Percentiles rank a stretch among this genome's conserved stretches.
These are phyloP conservation scores for Cylloceria caligata DNA, from an alignment of 2,888 invertebrate species.

Conservation along the genomic window DNA sequence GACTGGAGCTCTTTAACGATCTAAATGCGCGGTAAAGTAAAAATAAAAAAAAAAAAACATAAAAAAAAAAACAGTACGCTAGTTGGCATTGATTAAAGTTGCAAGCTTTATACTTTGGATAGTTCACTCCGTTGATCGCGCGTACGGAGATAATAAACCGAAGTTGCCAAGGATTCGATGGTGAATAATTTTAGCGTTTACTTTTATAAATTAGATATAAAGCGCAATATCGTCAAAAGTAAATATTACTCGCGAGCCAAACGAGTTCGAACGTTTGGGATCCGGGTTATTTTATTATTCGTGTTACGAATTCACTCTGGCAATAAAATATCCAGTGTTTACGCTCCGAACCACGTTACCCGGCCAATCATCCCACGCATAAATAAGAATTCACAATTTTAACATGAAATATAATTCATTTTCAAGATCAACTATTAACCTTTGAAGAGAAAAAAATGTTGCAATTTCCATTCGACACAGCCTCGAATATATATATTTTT, in stretches of 20 bases:
- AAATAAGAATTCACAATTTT: conserved; percentile 12
- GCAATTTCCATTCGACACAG: not conserved
- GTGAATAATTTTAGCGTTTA: not conserved
- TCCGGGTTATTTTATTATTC: conserved; percentile 77
- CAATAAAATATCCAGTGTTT: conserved; percentile 80
- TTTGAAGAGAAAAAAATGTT: not conserved
- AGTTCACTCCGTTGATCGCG: not conserved
- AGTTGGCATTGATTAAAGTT: not conserved
- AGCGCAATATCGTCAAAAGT: not conserved
- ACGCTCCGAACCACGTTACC: conserved; percentile 31
- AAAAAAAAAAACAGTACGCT: not conserved
- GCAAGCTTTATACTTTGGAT: not conserved
- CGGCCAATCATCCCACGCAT: conserved; percentile 5
- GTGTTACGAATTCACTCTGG: conserved; percentile 83
- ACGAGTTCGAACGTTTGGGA: conserved; percentile 1
- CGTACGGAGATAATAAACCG: conserved; percentile 7
- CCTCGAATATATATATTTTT: conserved; percentile 14
- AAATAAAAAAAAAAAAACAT: not conserved
- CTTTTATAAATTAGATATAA: not conserved
- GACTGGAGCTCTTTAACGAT: conserved; percentile 34
- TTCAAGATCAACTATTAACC: not conserved
- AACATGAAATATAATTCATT: conserved; percentile 21
- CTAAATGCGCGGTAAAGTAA: conserved; percentile 9
- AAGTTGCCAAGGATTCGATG: not conserved
- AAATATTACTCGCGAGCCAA: not conserved